These are phyloP conservation scores for Eucriotettix oculatus DNA, from an alignment of 2,888 invertebrate species.

Conservation along the genomic window DNA sequence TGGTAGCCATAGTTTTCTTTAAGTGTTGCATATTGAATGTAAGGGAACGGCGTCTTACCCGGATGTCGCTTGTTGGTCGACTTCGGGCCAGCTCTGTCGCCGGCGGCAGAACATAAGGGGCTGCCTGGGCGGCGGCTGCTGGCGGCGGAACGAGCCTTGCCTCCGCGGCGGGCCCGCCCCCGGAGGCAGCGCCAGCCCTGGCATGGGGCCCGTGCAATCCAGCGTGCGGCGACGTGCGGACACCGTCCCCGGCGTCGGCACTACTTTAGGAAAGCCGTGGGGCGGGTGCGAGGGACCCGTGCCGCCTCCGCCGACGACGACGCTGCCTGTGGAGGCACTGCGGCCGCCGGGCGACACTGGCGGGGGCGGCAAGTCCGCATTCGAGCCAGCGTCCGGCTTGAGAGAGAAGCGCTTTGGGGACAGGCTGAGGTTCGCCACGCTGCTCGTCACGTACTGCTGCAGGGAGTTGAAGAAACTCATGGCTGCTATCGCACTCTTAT, in stretches of 20 bases:
- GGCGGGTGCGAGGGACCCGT: constrained; percentile 9
- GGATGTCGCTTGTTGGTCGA: constrained; percentile 65
- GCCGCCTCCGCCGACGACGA: constrained; percentile 17
- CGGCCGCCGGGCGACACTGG: constrained; percentile 15
- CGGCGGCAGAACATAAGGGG: constrained; percentile 61
- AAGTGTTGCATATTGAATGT: no score
- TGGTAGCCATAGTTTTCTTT: no score
- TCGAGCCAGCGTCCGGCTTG: constrained; percentile 33
- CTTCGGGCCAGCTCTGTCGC: constrained; percentile 68
- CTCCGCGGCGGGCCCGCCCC: constrained; percentile 23
- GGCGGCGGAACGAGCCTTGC: constrained; percentile 31
- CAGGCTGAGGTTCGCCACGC: constrained; percentile 62
- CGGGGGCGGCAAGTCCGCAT: constrained; percentile 21
- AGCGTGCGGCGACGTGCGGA: constrained; percentile 38
- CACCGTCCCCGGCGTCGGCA: constrained; percentile 43
- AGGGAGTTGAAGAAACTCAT: constrained; percentile 80
- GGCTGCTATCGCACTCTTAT: background rate
- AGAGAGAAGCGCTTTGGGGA: constrained; percentile 58
- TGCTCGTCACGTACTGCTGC: constrained; percentile 73
- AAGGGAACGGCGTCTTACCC: constrained; percentile 40
- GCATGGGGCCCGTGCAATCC: constrained; percentile 29
- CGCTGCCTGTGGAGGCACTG: constrained; percentile 23
- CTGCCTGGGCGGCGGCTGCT: constrained; percentile 27
- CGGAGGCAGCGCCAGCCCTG: constrained; percentile 24
- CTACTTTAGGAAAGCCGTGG: constrained; percentile 45